A percentile compares a stretch with the other conserved stretches of the same genome.
phyloP scores from a whole-genome alignment of 2,113 vertebrate genomes.

The Heteronetta atricapilla region DNA sequence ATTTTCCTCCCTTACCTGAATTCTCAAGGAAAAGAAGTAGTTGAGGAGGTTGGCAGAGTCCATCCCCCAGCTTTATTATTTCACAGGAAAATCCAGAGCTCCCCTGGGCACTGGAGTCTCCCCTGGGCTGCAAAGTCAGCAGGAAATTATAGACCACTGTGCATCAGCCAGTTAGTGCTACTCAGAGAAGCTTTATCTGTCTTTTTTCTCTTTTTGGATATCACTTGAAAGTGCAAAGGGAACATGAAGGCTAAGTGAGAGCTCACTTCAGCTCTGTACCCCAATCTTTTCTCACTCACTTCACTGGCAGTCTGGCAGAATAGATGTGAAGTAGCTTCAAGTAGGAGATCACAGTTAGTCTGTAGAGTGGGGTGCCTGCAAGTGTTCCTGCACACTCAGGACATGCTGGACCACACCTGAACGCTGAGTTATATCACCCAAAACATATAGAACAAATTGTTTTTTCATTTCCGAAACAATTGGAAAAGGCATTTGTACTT shows the following conservation, averaged over 20 bases:
- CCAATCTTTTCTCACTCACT: background rate
- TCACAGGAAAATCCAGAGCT: background rate
- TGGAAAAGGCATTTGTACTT: background rate
- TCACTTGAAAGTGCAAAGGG: background rate
- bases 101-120: background rate
- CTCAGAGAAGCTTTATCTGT: background rate
- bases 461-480: background rate
- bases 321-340: background rate
- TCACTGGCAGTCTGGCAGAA: background rate
- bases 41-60: background rate
- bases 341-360: background rate
- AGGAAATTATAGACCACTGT: background rate
- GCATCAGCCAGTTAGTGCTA: background rate
- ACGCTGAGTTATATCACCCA: background rate
- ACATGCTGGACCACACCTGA: background rate
- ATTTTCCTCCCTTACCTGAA: background rate
- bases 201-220: background rate
- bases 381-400: background rate
- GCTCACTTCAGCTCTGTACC: background rate
- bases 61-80: background rate
- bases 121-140: background rate
- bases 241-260: background rate
- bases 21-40: background rate
- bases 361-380: background rate
- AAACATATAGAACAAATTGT: background rate